Evolutionary conservation across 2,113 vertebrate species (phyloP).

Genomic region (Odocoileus virginianus): DNA sequence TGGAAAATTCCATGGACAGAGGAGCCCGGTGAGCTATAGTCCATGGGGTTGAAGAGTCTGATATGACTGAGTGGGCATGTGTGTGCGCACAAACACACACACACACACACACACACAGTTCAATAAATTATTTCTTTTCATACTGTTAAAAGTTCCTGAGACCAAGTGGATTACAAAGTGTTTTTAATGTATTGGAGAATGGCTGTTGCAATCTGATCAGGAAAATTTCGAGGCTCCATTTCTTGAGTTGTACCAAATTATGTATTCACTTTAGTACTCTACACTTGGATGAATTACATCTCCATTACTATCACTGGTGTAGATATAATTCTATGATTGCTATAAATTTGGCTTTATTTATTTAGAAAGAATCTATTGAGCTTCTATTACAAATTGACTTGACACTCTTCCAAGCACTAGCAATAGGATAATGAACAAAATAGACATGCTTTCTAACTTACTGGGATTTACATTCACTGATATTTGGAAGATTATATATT

Average conservation of each 20-base stretch:
- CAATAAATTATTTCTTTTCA: neutral
- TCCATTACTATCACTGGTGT: neutral
- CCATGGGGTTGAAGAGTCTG: neutral
- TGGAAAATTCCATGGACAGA: neutral
- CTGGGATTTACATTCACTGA: neutral
- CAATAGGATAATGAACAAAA: neutral
- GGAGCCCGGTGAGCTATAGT: neutral
- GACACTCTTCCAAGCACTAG: neutral
- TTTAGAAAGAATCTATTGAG: neutral
- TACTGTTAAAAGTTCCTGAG: neutral
- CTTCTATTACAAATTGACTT: neutral
- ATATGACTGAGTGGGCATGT: neutral
- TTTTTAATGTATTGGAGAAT: neutral
- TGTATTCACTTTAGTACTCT: neutral
- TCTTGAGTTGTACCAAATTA: neutral
- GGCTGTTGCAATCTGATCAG: neutral
- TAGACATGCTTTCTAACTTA: neutral
- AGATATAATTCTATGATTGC: neutral
- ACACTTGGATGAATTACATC: neutral
- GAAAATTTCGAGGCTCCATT: neutral
- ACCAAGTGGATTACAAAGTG: neutral
- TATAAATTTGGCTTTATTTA: neutral
- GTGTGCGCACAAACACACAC: too few species aligned
- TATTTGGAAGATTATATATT: neutral
- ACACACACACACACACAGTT: neutral